Percentiles rank a stretch among this genome's conserved stretches.
These are phyloP conservation scores for Centropus bengalensis DNA, from an alignment of 2,113 vertebrate genomes.

Conservation along the genomic window DNA sequence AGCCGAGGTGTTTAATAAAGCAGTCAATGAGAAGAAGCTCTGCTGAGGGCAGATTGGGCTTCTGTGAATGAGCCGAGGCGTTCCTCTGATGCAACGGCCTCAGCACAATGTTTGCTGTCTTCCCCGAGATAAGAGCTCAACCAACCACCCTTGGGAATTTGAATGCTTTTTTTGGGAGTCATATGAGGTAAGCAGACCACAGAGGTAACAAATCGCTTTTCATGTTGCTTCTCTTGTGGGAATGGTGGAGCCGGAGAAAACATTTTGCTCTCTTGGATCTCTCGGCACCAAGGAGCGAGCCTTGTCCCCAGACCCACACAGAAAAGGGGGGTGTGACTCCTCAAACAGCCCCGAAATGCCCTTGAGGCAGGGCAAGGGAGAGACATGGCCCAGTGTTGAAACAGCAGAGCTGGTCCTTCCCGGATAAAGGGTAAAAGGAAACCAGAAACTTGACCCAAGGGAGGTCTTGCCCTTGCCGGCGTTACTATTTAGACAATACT, in stretches of 20 bases:
- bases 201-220: not conserved
- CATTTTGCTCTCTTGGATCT: not conserved
- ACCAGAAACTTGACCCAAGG: constrained; percentile 14
- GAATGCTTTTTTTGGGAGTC: not conserved
- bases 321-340: not conserved
- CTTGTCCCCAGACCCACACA: not conserved
- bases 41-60: not conserved
- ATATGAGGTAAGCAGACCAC: not conserved
- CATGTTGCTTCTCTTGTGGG: not conserved
- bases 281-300: not conserved
- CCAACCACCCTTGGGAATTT: not conserved
- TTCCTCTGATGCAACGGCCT: not conserved
- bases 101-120: not conserved
- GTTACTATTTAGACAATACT: constrained; percentile 61
- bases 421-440: constrained; percentile 6
- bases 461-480: constrained; percentile 25
- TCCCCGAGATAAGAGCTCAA: not conserved
- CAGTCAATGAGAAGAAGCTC: not conserved
- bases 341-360: not conserved
- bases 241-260: not conserved
- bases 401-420: not conserved
- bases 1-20: not conserved
- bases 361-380: not conserved
- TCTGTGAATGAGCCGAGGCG: not conserved
- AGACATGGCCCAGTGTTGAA: not conserved